Evolutionary conservation across 2,888 invertebrate genomes (phyloP).

Genomic region (Pollenia griseotomentosa): DNA sequence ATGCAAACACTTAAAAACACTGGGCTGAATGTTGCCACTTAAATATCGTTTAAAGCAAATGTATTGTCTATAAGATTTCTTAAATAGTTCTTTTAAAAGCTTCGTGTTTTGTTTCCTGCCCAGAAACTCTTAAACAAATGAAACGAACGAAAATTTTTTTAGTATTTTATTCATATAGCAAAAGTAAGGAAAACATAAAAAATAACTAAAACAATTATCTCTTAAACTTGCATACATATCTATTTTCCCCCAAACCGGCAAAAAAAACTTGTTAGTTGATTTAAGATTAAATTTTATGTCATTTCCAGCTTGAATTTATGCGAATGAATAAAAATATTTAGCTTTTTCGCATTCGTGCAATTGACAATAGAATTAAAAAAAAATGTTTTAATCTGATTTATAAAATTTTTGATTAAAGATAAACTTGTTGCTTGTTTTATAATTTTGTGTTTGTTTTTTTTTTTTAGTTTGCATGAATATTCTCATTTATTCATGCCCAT

Average conservation of each 20-base stretch:
- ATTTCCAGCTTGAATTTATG: slow-evolving; percentile 42
- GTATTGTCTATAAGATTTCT: slow-evolving; percentile 44
- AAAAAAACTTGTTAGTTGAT: slow-evolving; percentile 17
- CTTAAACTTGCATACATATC: background rate
- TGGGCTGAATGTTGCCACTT: slow-evolving; percentile 54
- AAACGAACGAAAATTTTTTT: too few relatives aligned
- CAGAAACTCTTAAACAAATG: too few relatives aligned
- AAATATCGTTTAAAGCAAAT: slow-evolving; percentile 48
- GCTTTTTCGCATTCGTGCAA: slow-evolving; percentile 50
- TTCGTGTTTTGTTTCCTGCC: slow-evolving; percentile 6
- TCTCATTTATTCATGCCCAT: slow-evolving; percentile 4
- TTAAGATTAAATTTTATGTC: slow-evolving; percentile 52
- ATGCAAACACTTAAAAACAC: slow-evolving; percentile 79
- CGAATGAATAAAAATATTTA: slow-evolving; percentile 3
- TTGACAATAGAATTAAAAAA: slow-evolving; percentile 57
- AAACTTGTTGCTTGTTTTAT: slow-evolving; percentile 70
- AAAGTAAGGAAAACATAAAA: too few relatives aligned
- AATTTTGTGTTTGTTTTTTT: slow-evolving; percentile 53
- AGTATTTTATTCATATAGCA: too few relatives aligned
- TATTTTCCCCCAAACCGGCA: background rate
- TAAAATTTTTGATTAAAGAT: slow-evolving; percentile 54
- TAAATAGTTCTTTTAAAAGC: slow-evolving; percentile 72
- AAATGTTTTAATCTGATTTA: slow-evolving; percentile 64
- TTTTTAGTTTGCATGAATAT: slow-evolving; percentile 18
- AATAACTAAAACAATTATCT: background rate